A percentile compares a stretch with the other conserved stretches of the same genome.
These are phyloP conservation scores for Gopherus evgoodei DNA, from an alignment of 2,113 vertebrate species.

Conservation along the genomic window DNA sequence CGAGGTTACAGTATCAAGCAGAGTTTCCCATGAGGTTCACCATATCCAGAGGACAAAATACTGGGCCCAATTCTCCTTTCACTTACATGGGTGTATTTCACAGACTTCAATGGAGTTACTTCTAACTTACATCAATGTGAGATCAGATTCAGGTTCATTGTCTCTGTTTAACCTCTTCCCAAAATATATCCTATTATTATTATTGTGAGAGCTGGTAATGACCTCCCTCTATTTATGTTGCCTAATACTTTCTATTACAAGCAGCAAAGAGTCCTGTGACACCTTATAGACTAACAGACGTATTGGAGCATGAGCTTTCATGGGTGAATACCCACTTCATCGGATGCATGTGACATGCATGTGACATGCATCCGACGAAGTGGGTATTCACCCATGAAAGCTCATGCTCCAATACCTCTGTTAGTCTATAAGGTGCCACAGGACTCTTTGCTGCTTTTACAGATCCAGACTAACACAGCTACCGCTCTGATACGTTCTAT, in stretches of 20 bases:
- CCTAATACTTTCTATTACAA: background rate
- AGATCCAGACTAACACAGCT: no score
- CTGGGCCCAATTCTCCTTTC: background rate
- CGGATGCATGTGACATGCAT: no score
- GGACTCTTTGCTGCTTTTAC: no score
- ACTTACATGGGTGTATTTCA: background rate
- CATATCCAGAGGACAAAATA: background rate
- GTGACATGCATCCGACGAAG: no score
- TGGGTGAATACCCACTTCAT: no score
- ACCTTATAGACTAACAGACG: no score
- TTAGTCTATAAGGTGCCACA: no score
- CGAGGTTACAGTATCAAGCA: background rate
- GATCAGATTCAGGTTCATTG: accelerated
- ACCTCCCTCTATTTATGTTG: background rate
- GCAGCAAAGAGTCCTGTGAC: no score
- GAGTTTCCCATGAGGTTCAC: background rate
- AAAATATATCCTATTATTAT: background rate
- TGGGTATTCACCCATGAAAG: no score
- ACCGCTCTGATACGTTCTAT: background rate
- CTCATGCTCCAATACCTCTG: no score
- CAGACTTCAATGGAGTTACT: background rate
- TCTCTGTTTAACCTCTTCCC: background rate
- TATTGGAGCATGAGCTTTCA: no score
- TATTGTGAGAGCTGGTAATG: background rate
- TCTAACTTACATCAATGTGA: background rate